Base-by-base conservation (phyloP, 2,888 invertebrate species). In the Lycaena phlaeas region DNA sequence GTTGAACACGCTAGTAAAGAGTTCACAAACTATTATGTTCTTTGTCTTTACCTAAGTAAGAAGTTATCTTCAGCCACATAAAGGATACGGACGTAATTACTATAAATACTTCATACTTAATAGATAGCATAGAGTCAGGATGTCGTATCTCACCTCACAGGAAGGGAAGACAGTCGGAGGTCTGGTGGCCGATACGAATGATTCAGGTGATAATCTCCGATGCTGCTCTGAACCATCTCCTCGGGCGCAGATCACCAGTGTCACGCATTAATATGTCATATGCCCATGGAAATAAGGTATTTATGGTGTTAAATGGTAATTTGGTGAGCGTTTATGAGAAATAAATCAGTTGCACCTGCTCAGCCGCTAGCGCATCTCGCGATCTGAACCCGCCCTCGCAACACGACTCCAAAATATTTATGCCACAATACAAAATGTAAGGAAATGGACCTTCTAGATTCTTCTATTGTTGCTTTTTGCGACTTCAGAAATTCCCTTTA, bases 301-400 rank as follows among this genome's bases (percentile, higher is more conserved):
- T 56, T 49, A 48, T 27, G 52, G 40, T 36, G 46, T 40, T 50
- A 51, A 51, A 49, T 42, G 43, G 43, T 45, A 46, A 53, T 49
- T 51, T 52, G 51, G 51, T 49, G 48, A 48, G 40, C 47, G 49
- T 49, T 53, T 53, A 51, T 47, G 44, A 39, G 43, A 50, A 46
- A 54, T 57, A 56, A 54, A 53, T 54, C 56, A 52, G 44, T 34
- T 48, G 53, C 56, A 55, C 54, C 54, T 52, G 52, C 51, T 41
- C 40, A 41, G 41, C 46, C 41, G 47, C 40, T 27, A 42, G 49
- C 43, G 43, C 51, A 54, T 56, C 55, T 50, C 45, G 46, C 43
- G 49, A 57, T 57, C 53, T 52, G 42, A 42, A 40, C 49, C 53
- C 53, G 53, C 52, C 51, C 49, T 46, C 49, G 38, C 38, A 44